phyloP scores from a whole-genome alignment of 2,888 invertebrate genomes.

The Drosophila tanythrix region DNA sequence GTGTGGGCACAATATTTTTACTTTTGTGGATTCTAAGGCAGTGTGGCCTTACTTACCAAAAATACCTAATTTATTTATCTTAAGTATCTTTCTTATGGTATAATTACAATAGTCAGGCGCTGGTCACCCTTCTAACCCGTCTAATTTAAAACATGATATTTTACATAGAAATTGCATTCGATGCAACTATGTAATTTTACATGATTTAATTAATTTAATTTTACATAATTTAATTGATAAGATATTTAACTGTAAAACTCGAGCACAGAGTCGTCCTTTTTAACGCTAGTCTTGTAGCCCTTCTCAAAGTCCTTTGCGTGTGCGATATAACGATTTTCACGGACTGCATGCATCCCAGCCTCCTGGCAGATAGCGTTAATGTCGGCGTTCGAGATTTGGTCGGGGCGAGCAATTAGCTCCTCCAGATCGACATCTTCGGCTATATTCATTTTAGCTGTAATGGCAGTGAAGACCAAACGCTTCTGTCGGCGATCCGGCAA shows the following conservation, averaged over 20 bases:
- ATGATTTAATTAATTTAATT: background rate
- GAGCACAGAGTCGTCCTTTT: conserved; percentile 97
- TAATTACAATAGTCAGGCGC: background rate
- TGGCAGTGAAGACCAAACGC: conserved; percentile 98
- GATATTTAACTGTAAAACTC: conserved; percentile 98
- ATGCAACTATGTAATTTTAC: background rate
- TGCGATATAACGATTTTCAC: conserved; percentile 99
- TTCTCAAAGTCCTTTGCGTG: conserved; percentile 99
- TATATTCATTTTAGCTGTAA: conserved; percentile 98
- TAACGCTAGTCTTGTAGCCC: conserved; percentile 99
- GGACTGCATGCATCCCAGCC: conserved; percentile 99
- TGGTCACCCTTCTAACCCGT: background rate
- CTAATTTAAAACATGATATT: background rate
- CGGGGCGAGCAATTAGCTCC: conserved; percentile 98
- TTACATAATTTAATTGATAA: background rate
- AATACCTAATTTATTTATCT: background rate
- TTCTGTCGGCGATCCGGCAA: conserved; percentile 95
- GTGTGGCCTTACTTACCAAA: background rate
- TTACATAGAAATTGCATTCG: background rate
- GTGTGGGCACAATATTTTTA: background rate
- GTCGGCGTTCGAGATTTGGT: conserved; percentile 99
- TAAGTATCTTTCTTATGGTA: background rate
- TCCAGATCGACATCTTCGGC: conserved; percentile 99
- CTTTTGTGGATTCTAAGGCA: background rate
- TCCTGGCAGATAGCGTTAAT: conserved; percentile 99